Base-by-base conservation (phyloP, 2,113 vertebrate species). In the Neodontobutis hainanensis region DNA sequence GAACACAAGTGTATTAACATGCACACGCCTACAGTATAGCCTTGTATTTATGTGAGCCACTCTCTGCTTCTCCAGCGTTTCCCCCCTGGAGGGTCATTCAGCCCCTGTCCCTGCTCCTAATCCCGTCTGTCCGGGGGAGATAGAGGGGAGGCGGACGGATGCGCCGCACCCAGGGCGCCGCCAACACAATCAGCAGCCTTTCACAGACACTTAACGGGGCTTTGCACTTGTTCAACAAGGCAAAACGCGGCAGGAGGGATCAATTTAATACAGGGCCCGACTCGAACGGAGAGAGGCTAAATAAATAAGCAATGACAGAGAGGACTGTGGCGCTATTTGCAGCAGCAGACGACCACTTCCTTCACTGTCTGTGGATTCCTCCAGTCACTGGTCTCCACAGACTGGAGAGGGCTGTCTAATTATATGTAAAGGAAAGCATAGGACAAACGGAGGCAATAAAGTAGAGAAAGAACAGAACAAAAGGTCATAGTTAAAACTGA, bases 121-220 rank as follows among this genome's bases (percentile, higher is more conserved):
- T 89, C 88, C 90, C 82, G 86, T 76, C 88, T 90, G 90, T 88
- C 87, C 83, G 75, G 74, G 78, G 82, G 81, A 90, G 90, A 91
- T 91, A 91, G 86, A 82, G 80, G 68, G 78, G 61, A 82, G 83
- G 19, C 76, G 80, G 84, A 66, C 69, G 81, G 75, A 83, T 60
- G 60, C 78, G 57, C 62, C 75, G 74, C 78, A 86, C 85, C 78
- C 82, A 64, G 75, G 83, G 87, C 78, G 58, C 87, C 82, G 32
- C 82, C 84, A 86, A 87, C 88, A 88, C 90, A 90, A 88, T 88
- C 88, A 87, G 77, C 78, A 69, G 83, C 85, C 87, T 88, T 90
- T 90, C 87, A 88, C 85, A 85, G 77, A 82, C 90, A 83, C 88
- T 88, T 89, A 87, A 77, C 83, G 82, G 77, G 77, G 87, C 85